A percentile compares a stretch with the other conserved stretches of the same genome.
Evolutionary conservation across 2,113 vertebrate genomes (phyloP).

Genomic region (Zosterops japonicus): DNA sequence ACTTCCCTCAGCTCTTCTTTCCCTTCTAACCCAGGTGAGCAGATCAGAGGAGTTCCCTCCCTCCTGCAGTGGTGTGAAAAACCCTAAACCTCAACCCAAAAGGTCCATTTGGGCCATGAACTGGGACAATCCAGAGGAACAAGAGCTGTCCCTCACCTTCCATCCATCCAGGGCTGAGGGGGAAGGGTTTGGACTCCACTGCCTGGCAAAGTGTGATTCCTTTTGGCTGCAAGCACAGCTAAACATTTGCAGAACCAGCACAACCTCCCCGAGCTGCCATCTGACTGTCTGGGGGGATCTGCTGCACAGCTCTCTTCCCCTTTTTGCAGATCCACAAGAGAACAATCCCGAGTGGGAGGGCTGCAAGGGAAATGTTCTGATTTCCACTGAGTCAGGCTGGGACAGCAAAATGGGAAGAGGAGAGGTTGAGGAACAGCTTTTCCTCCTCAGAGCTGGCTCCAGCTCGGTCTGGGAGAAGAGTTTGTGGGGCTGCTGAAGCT

Average conservation of each 20-base stretch:
- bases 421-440: background rate
- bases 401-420: background rate
- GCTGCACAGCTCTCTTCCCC: background rate
- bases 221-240: background rate
- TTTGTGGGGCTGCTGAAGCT: background rate
- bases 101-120: accelerated
- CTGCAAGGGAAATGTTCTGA: background rate
- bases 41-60: background rate
- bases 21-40: background rate
- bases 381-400: background rate
- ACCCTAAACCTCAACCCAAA: background rate
- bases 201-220: background rate
- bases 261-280: background rate
- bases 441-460: background rate
- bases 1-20: background rate
- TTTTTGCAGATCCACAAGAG: background rate
- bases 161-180: background rate
- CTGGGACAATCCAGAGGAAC: background rate
- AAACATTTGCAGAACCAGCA: background rate
- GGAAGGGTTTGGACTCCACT: background rate
- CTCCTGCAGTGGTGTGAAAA: accelerated
- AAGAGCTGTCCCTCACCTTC: background rate
- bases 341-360: background rate
- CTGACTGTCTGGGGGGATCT: background rate
- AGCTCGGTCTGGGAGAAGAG: background rate